These are phyloP conservation scores for Protomyctophum bolini DNA, from an alignment of 2,113 vertebrate species.

Conservation along the genomic window DNA sequence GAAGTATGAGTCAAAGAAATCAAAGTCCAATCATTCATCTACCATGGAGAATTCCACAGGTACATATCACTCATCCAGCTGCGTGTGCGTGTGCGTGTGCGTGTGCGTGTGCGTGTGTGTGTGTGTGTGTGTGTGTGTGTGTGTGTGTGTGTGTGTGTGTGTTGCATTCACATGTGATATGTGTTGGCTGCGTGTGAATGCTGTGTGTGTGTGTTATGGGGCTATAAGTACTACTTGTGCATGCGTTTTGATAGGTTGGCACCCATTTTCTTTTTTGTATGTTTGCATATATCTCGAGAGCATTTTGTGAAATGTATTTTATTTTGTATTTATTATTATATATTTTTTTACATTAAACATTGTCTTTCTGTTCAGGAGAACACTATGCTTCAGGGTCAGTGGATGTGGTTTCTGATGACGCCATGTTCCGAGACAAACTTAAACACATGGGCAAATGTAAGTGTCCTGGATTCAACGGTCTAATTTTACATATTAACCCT, in stretches of 20 bases:
- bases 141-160: neutral
- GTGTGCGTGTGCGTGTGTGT: slow-evolving; percentile 20
- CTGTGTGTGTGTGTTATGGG: neutral
- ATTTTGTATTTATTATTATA: too few species aligned
- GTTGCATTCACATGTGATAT: slow-evolving; percentile 3
- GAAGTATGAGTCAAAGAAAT: slow-evolving; percentile 97
- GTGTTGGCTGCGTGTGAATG: slow-evolving; percentile 2
- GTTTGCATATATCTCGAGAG: neutral
- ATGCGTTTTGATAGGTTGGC: too few species aligned
- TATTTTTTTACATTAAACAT: neutral
- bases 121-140: slow-evolving; percentile 13
- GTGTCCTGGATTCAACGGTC: slow-evolving; percentile 36
- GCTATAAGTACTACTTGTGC: too few species aligned
- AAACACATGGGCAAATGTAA: slow-evolving; percentile 99
- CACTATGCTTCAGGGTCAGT: slow-evolving; percentile 68
- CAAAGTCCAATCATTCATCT: slow-evolving; percentile 83
- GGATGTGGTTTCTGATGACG: slow-evolving; percentile 90
- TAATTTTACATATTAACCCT: neutral
- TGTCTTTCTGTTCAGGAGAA: slow-evolving; percentile 75
- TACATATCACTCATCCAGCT: slow-evolving; percentile 67
- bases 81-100: slow-evolving; percentile 25
- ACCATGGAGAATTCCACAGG: slow-evolving; percentile 76
- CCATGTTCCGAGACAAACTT: slow-evolving; percentile 96
- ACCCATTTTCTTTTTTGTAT: neutral
- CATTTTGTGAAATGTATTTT: neutral